Evolutionary conservation across 2,888 invertebrate genomes (phyloP).

Genomic region (Drosophila neoperkinsi): DNA sequence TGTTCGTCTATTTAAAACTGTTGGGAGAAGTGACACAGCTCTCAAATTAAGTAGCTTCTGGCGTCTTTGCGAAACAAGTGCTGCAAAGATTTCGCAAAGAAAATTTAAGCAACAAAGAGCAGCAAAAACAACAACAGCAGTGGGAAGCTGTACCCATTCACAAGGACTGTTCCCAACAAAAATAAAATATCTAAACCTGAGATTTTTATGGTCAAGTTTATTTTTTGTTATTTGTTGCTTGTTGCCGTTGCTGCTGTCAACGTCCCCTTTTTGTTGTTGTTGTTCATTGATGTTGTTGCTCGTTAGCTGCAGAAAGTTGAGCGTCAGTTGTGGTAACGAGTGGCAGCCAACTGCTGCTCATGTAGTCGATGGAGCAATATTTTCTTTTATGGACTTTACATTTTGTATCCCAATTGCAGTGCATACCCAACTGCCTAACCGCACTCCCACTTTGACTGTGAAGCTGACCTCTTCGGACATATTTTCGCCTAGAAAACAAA

Average conservation of each 20-base stretch:
- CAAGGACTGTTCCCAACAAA: constrained; percentile 27
- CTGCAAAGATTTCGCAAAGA: constrained; percentile 16
- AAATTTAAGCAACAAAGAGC: constrained; percentile 30
- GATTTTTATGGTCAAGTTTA: constrained; percentile 76
- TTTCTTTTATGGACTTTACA: constrained; percentile 74
- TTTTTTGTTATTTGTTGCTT: constrained; percentile 57
- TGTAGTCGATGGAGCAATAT: constrained; percentile 55
- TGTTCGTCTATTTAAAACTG: not conserved
- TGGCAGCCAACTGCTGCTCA: constrained; percentile 27
- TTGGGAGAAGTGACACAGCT: not conserved
- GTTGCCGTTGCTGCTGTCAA: constrained; percentile 18
- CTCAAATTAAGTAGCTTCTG: constrained; percentile 11
- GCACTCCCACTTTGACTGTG: constrained; percentile 16
- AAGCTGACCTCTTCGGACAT: constrained; percentile 52
- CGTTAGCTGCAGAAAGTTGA: constrained; percentile 45
- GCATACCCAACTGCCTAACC: constrained; percentile 1
- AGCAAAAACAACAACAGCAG: constrained; percentile 7
- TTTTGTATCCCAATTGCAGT: constrained; percentile 50
- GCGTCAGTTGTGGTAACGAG: constrained; percentile 28
- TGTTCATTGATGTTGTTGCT: constrained; percentile 28
- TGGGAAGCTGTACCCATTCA: constrained; percentile 25
- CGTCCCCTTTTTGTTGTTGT: constrained; percentile 17
- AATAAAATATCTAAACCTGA: constrained; percentile 69
- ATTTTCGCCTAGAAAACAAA: constrained; percentile 61
- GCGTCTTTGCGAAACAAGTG: constrained; percentile 4